A percentile compares a stretch with the other conserved stretches of the same genome.
Conservation (phyloP, 2,113 vertebrate genomes). For the Taxidea taxus region DNA sequence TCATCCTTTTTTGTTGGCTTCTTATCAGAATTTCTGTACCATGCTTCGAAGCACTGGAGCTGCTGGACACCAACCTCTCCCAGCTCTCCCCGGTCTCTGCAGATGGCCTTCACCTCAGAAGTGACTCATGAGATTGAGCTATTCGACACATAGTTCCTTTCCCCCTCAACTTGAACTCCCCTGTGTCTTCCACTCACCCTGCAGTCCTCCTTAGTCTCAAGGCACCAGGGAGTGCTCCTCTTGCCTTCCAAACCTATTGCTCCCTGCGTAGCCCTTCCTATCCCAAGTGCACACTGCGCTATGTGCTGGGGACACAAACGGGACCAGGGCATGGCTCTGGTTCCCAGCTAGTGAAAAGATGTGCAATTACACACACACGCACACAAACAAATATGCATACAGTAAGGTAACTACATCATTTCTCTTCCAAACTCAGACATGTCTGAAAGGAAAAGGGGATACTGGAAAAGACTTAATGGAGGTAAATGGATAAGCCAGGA, state of each 20-base stretch:
- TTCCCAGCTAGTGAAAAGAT: not conserved
- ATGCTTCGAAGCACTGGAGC: not conserved
- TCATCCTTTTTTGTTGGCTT: not conserved
- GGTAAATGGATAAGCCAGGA: not conserved
- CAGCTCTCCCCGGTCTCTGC: too few species aligned
- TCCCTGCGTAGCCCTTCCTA: not conserved
- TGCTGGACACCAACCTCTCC: not conserved
- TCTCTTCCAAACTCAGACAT: not conserved
- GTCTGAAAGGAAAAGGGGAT: not conserved
- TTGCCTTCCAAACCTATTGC: not conserved
- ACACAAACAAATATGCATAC: not conserved
- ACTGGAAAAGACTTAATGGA: not conserved
- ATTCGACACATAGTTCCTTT: not conserved
- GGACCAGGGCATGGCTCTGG: not conserved
- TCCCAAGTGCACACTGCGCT: not conserved
- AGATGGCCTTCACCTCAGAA: not conserved
- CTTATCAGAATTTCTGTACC: conserved; percentile 7
- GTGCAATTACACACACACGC: not conserved
- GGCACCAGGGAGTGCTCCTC: not conserved
- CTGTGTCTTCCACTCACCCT: not conserved
- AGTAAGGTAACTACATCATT: not conserved
- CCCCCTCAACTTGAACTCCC: not conserved
- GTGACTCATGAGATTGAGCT: not conserved
- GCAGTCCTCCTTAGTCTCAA: not conserved
- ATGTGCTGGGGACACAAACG: not conserved